phyloP scores from a whole-genome alignment of 2,113 vertebrate genomes.

The Ctenodactylus gundi region DNA sequence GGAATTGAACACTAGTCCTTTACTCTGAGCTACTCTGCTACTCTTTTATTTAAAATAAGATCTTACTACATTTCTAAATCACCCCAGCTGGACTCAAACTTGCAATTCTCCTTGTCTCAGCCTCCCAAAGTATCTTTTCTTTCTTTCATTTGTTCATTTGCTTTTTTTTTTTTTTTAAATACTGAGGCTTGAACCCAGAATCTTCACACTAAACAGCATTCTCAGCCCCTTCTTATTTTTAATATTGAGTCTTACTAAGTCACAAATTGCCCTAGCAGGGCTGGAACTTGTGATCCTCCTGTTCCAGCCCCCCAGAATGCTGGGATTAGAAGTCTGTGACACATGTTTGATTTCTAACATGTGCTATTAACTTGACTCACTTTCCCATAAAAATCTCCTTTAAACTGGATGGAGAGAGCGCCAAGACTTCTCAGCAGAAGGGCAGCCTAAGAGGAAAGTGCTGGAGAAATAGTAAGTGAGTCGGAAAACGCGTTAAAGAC shows the following conservation, averaged over 20 bases:
- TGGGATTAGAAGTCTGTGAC: not conserved
- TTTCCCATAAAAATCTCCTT: not conserved
- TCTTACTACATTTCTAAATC: too few species aligned
- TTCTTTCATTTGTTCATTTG: too few species aligned
- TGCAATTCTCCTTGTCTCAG: too few species aligned
- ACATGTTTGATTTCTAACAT: not conserved
- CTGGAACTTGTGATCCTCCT: not conserved
- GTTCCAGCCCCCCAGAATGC: not conserved
- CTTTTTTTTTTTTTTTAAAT: not conserved
- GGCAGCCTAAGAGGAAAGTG: not conserved
- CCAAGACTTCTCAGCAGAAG: not conserved
- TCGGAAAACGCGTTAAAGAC: not conserved
- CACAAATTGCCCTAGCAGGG: not conserved
- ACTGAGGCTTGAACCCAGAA: not conserved
- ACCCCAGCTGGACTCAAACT: too few species aligned
- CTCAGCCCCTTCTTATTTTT: not conserved
- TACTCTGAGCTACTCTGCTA: too few species aligned
- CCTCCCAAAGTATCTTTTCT: too few species aligned
- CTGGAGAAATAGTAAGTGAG: not conserved
- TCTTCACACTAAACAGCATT: not conserved
- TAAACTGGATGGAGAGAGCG: not conserved
- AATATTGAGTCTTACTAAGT: not conserved
- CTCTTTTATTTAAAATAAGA: too few species aligned
- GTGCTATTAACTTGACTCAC: not conserved
- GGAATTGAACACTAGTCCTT: too few species aligned